These are phyloP conservation scores for Chymomyza caudatula DNA, from an alignment of 2,888 invertebrate genomes.

Conservation along the genomic window DNA sequence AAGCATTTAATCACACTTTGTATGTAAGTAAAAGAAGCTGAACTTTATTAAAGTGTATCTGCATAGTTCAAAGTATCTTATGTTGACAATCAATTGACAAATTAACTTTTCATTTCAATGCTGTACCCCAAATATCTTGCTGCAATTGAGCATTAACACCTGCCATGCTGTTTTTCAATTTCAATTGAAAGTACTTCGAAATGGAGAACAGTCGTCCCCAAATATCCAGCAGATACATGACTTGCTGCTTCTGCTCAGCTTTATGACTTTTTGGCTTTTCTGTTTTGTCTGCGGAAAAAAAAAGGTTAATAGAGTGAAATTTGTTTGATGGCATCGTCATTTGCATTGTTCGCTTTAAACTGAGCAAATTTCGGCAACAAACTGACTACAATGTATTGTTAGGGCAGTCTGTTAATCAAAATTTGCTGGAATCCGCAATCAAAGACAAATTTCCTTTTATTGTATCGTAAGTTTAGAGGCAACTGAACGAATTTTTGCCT, in stretches of 20 bases:
- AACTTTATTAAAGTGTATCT: not conserved
- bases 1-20: constrained; percentile 68
- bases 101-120: constrained; percentile 68
- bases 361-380: not conserved
- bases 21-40: not conserved
- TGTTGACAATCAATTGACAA: constrained; percentile 55
- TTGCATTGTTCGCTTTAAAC: not conserved
- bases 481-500: too few species aligned
- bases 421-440: not conserved
- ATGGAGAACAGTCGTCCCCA: not conserved
- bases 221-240: not conserved
- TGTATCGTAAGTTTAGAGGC: not conserved
- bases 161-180: constrained; percentile 30
- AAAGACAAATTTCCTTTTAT: not conserved
- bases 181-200: not conserved
- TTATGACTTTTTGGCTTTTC: constrained; percentile 12
- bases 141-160: constrained; percentile 62
- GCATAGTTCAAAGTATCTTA: not conserved
- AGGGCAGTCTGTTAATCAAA: not conserved
- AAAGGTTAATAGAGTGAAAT: constrained; percentile 68
- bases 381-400: not conserved
- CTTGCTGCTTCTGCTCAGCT: not conserved
- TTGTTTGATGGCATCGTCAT: constrained; percentile 15
- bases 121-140: constrained; percentile 42
- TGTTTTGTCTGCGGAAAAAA: constrained; percentile 17